Evolutionary conservation across 2,797 vertebrate species (phyloP), one percentile per base, ranked within the genome.

Genomic region (Mus spretus): DNA sequence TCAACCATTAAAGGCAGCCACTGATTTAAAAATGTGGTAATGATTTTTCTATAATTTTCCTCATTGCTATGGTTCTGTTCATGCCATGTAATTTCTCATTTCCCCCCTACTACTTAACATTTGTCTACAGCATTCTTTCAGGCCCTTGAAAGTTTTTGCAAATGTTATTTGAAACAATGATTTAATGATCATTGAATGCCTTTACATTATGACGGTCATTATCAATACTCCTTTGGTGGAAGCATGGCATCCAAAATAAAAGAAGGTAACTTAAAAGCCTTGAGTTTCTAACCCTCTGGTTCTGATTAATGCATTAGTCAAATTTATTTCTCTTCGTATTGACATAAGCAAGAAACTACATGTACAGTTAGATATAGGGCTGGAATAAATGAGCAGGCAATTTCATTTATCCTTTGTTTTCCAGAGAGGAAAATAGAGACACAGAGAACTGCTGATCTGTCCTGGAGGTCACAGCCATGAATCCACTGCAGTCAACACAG

Each of bases 221-320:
- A 40, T 67, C 31, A 72, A 24, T 57, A 34, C 7, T 89, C 57
- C 83, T n/a, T 86, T 80, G 57, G 50, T 91, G 86, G 67, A 80
- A 90, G 86, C 14, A 12, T 77, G 28, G 4, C 24, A 74, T 67
- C 74, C 61, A 40, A 57, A 89, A 82, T 59, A 53, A 93, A 91
- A 75, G 14, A 90, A 92, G 7, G 1, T 24, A n/a, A 90, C 4
- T 3, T 50, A 50, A 74, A 96, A 79, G 2, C 40, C 22, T 28
- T 63, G 55, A 40, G 19, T 89, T 89, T 85, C 40, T 63, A 82
- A n/a, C 47, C 13, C 6, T 93, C 40, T 34, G 55, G 72, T 74
- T 92, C 55, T 92, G 74, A 11, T 63, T 96, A 55, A 93, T 31
- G 78, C 13, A 19, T 83, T 47, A 63, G 22, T 90, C 44, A 96